Base-by-base conservation (phyloP, 2,113 vertebrate genomes). In the Melanostigma gelatinosum region DNA sequence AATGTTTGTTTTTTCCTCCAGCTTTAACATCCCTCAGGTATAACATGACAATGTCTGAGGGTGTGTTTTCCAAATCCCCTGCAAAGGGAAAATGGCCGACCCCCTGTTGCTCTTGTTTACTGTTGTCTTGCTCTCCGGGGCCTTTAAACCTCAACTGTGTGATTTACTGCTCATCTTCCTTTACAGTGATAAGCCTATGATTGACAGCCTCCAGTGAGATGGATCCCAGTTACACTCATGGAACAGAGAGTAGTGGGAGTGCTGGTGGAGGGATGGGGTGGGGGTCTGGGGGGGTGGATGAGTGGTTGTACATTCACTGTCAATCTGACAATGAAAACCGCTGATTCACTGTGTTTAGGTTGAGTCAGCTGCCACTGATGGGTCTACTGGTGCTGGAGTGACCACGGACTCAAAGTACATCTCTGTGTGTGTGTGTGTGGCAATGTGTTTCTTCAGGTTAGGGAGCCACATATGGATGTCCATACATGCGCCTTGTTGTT, bases 31-130 rank as follows among this genome's bases (percentile, higher is more conserved):
- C 36, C 58, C 58, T 79, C 65, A 5, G 70, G 44, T 67, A 24
- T 52, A 77, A 85, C 50, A 61, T 44, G 74, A 50, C 34, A 62
- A 4, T 63, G 46, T 80, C 46, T 40, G 52, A 40, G 7, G 7
- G 11, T 63, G 44, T 64, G 18, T 68, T 78, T 85, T 80, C 46
- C 42, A 50, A 65, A 82, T 13, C 55, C 20, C 34, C n/a, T 12
- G 34, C 13, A 72, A 80, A 75, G 63, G 11, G 44, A 82, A 70
- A 32, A 58, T 11, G 9, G 0, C 36, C 22, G n/a, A 57, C 72
- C 48, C 48, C 83, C 82, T 72, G 69, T 66, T 82, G 84, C 36
- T 83, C 57, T 71, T 81, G 78, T 84, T 88, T 83, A 84, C 75
- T 54, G 67, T 48, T 32, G 4, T 27, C 60, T 84, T 70, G 38